Percentiles rank a stretch among this genome's conserved stretches.
phyloP scores from a whole-genome alignment of 2,888 invertebrate genomes.

The Norana najaformis region DNA sequence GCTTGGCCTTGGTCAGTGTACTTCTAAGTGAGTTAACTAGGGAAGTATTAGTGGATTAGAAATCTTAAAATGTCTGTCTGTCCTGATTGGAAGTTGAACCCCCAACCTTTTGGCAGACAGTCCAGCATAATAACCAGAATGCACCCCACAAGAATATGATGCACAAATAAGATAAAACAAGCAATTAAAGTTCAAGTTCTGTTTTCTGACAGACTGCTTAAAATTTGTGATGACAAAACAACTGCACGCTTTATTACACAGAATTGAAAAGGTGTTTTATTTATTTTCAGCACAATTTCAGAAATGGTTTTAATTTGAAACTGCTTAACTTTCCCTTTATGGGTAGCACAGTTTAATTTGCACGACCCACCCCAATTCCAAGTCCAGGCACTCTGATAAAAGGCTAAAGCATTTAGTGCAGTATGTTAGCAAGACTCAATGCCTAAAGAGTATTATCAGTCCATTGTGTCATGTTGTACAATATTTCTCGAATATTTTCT shows the following conservation, averaged over 20 bases:
- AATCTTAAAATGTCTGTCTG: not conserved
- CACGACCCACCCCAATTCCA: not conserved
- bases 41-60: not conserved
- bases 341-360: not conserved
- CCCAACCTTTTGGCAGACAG: not conserved
- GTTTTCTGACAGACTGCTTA: not conserved
- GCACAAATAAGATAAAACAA: not conserved
- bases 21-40: not conserved
- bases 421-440: not conserved
- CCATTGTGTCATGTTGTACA: not conserved
- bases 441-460: not conserved
- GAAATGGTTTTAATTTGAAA: not conserved
- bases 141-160: not conserved
- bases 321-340: not conserved
- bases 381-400: not conserved
- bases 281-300: not conserved
- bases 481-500: not conserved
- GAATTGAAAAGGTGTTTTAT: not conserved
- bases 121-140: not conserved
- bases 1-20: not conserved
- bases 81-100: not conserved
- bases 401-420: not conserved
- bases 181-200: not conserved
- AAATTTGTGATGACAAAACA: not conserved
- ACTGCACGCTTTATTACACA: not conserved